These are phyloP conservation scores for Araneus ventricosus DNA, from an alignment of 1,140 invertebrate species.

Conservation along the genomic window DNA sequence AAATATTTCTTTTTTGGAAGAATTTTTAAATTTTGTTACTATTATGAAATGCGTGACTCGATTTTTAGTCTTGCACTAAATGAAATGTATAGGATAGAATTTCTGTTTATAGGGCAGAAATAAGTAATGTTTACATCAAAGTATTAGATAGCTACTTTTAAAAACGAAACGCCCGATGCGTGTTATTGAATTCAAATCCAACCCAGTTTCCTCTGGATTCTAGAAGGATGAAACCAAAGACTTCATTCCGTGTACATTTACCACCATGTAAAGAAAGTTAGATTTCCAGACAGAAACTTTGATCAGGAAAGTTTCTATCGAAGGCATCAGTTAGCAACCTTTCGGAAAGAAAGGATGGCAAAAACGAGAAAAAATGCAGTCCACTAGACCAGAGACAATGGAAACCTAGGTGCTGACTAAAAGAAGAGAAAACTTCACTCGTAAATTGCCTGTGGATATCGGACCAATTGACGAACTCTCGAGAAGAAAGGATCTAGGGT, in stretches of 20 bases:
- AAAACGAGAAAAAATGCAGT: background rate
- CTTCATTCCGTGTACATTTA: too few species aligned
- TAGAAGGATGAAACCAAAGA: too few species aligned
- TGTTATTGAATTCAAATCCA: background rate
- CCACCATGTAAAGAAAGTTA: background rate
- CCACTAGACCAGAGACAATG: background rate
- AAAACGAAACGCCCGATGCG: background rate
- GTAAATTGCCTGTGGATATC: constrained; percentile 21
- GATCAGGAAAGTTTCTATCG: background rate
- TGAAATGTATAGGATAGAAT: too few species aligned
- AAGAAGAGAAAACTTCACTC: constrained; percentile 15
- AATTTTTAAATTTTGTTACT: too few species aligned
- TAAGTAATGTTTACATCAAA: too few species aligned
- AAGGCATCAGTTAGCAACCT: background rate
- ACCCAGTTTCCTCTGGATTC: background rate
- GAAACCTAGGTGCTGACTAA: background rate
- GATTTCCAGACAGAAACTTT: background rate
- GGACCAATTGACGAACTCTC: background rate
- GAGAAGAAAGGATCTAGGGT: background rate
- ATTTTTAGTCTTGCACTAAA: too few species aligned
- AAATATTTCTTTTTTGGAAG: too few species aligned
- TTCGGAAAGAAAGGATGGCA: background rate
- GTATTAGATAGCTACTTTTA: too few species aligned
- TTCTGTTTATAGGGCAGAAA: too few species aligned
- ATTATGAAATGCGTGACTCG: too few species aligned